These are phyloP conservation scores for Steinernema hermaphroditum DNA, from an alignment of 2,888 invertebrate species.

Conservation along the genomic window DNA sequence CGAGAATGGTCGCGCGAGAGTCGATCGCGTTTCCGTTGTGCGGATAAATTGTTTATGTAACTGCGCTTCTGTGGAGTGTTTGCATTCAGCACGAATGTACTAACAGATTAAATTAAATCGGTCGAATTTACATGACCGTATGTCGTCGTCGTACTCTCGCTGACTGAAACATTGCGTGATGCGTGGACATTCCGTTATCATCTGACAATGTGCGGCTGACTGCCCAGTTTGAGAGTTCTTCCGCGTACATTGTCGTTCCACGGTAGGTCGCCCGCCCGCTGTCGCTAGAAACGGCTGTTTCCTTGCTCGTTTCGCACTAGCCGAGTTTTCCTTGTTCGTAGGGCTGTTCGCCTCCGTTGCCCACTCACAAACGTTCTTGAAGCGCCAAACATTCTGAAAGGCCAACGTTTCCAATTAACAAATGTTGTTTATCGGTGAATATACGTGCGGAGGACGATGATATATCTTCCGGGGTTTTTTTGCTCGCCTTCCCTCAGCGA, in stretches of 20 bases:
- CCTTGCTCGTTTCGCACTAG: neutral
- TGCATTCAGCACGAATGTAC: neutral
- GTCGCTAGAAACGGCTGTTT: slow-evolving; percentile 17
- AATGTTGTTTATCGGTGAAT: slow-evolving; percentile 11
- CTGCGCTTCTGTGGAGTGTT: too few relatives aligned
- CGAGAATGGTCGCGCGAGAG: too few relatives aligned
- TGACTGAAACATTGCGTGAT: slow-evolving; percentile 10
- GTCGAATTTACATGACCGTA: neutral
- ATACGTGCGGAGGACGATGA: neutral
- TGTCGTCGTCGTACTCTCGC: neutral
- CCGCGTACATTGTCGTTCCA: slow-evolving; percentile 4
- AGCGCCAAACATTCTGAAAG: too few relatives aligned
- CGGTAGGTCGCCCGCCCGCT: slow-evolving; percentile 19
- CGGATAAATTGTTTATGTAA: too few relatives aligned
- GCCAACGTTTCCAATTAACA: slow-evolving; percentile 18
- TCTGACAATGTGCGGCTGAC: neutral
- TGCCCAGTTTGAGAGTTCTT: slow-evolving; percentile 13
- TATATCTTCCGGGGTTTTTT: neutral
- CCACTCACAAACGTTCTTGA: too few relatives aligned
- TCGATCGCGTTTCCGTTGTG: too few relatives aligned
- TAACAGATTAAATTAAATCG: slow-evolving; percentile 15
- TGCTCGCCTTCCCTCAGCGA: too few relatives aligned
- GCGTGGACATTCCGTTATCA: slow-evolving; percentile 18
- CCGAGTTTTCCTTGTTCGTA: slow-evolving; percentile 14
- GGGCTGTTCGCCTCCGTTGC: neutral